Base-by-base conservation (phyloP, 2,113 vertebrate genomes). In the Pionites leucogaster region DNA sequence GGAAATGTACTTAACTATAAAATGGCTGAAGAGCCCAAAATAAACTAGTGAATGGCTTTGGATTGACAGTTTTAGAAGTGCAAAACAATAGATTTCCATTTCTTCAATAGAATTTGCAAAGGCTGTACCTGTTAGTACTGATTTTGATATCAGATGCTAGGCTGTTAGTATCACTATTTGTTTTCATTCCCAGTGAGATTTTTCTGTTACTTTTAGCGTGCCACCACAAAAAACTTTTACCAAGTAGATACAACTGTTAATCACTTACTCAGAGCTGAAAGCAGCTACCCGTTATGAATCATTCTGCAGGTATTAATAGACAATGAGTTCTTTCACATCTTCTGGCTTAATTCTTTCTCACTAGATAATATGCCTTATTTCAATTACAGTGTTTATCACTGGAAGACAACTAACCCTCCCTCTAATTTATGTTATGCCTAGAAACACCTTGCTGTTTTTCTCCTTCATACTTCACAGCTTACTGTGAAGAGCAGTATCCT, bases 321-420 rank as follows among this genome's bases (percentile, higher is more conserved):
- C 93, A 97, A 95, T 72, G 31, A 88, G 62, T 31, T 86, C 76
- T 85, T 93, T 92, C 90, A 89, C 68, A 86, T 86, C 69, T 93
- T 69, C 63, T 47, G 15, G n/a, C 83, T 82, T 96, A 75, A 86
- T 93, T 88, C 69, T 88, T 83, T 83, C 71, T 86, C 77, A 93
- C 28, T 39, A 55, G 67, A 68, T 90, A 60, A 60, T 55, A 91
- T 64, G 39, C 71, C 42, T 92, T 83, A 77, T 94, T 93, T 96
- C 95, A 96, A 86, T 92, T 96, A 92, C 79, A 80, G 35, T 95
- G 82, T 96, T 96, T 97, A 80, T 90, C 75, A 77, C 92, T 41
- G 69, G 59, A 92, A 95, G 68, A 95, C 68, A 95, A 94, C 71
- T 88, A 81, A 57, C 80, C 80, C 88, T 92, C 85, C 95, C 59